Conservation (phyloP, 2,113 vertebrate species). For the Poecilia latipinna region DNA sequence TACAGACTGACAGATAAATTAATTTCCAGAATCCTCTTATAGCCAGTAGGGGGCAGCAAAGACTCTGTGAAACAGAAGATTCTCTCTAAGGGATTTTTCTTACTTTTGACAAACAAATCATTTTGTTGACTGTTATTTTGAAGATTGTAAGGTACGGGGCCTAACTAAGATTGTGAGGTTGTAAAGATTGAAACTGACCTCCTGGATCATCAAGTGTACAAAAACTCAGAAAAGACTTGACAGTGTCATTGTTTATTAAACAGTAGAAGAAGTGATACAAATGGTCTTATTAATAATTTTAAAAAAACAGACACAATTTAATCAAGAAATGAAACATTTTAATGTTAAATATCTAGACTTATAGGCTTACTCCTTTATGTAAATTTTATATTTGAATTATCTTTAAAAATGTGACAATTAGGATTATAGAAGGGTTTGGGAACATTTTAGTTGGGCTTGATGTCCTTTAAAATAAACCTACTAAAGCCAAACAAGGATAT, state of each 20-base stretch:
- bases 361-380: too few species aligned
- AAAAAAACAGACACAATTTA: background rate
- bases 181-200: too few species aligned
- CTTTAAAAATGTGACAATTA: too few species aligned
- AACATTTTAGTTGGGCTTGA: too few species aligned
- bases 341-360: background rate
- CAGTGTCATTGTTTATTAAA: background rate
- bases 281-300: background rate
- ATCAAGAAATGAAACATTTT: background rate
- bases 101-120: background rate
- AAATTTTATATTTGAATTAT: too few species aligned
- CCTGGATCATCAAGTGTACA: background rate
- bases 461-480: too few species aligned
- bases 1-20: background rate
- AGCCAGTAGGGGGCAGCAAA: slow-evolving; percentile 50
- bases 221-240: background rate
- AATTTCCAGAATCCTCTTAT: slow-evolving; percentile 8
- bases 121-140: background rate
- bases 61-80: background rate
- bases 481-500: too few species aligned
- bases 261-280: background rate
- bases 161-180: too few species aligned
- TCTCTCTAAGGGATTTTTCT: background rate
- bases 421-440: too few species aligned
- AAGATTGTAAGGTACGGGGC: background rate